Evolutionary conservation across 2,113 vertebrate species (phyloP), one percentile per base, ranked within the genome.

Genomic region (Pimephales promelas): DNA sequence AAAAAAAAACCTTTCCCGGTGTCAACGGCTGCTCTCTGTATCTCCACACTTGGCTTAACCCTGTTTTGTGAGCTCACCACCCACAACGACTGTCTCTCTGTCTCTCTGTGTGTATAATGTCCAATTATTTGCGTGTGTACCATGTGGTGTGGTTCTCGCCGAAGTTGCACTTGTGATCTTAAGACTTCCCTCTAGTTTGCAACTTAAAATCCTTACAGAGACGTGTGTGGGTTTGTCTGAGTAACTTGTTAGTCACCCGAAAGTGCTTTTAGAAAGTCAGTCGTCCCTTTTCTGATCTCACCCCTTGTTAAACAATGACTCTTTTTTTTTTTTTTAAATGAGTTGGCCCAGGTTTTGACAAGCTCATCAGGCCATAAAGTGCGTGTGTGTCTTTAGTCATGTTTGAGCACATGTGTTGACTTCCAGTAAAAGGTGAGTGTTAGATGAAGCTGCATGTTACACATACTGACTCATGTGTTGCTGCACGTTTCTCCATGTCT

Each of bases 51-150:
- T 47, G 61, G 73, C 80, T 82, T 76, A 76, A 82, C 72, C 52
- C 49, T 79, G 47, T 57, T 71, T 66, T 66, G 75, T 85, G 84
- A 85, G 84, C 52, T 75, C 59, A 40, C 86, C 86, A 85, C 83
- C 86, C 86, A 81, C 82, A 70, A 20, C 0, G 78, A n/a, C 0
- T n/a, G n/a, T n/a, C n/a, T n/a, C n/a, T 43, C 43, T 43, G 0
- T 43, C 40, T 43, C 40, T 10, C 40, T 43, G 8, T 75, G 57
- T 79, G 68, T n/a, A 14, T 26, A 13, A 34, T 11, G 10, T 68
- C 34, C 20, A 2, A 4, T 34, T 72, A 24, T 31, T 47, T 79
- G 52, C 22, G 3, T 73, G 3, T 73, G 24, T 79, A 56, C 56
- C 14, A 24, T 47, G 68, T 79, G 45, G 8, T 47, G 68, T 79